Evolutionary conservation across 2,797 vertebrate genomes (phyloP).

Genomic region (Sebastolobus alascanus): DNA sequence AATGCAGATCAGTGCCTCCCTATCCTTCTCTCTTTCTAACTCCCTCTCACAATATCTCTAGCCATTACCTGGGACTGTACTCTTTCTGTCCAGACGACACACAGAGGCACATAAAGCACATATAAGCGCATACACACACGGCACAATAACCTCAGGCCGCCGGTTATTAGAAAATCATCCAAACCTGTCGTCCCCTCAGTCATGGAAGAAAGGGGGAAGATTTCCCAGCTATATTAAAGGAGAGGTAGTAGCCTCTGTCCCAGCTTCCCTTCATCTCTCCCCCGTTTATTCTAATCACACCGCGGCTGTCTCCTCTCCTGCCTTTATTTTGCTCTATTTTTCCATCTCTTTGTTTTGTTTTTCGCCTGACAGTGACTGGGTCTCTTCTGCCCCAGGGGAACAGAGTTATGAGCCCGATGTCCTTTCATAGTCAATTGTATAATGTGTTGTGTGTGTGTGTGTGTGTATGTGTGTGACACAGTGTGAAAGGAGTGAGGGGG

Average conservation of each 20-base stretch:
- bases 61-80: conserved; percentile 60
- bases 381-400: conserved; percentile 80
- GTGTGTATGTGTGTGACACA: conserved; percentile 28
- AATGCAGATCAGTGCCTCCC: conserved; percentile 30
- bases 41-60: conserved; percentile 53
- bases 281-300: conserved; percentile 88
- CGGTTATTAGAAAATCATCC: conserved; percentile 93
- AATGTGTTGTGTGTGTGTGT: conserved; percentile 63
- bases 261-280: conserved; percentile 79
- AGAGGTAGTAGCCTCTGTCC: conserved; percentile 80
- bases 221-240: conserved; percentile 86
- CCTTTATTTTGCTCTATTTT: conserved; percentile 84
- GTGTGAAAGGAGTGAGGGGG: conserved; percentile 25
- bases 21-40: conserved; percentile 22
- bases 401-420: conserved; percentile 85
- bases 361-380: conserved; percentile 83
- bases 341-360: conserved; percentile 86
- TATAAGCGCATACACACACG: conserved; percentile 63
- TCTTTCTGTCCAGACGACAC: conserved; percentile 50
- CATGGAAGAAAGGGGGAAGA: conserved; percentile 74
- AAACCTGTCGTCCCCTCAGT: conserved; percentile 81
- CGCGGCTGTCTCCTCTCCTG: conserved; percentile 77
- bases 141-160: conserved; percentile 86
- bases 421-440: conserved; percentile 85
- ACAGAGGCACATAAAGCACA: conserved; percentile 58